Conservation (phyloP, 2,797 vertebrate species). For the Enteromius treurensis region DNA sequence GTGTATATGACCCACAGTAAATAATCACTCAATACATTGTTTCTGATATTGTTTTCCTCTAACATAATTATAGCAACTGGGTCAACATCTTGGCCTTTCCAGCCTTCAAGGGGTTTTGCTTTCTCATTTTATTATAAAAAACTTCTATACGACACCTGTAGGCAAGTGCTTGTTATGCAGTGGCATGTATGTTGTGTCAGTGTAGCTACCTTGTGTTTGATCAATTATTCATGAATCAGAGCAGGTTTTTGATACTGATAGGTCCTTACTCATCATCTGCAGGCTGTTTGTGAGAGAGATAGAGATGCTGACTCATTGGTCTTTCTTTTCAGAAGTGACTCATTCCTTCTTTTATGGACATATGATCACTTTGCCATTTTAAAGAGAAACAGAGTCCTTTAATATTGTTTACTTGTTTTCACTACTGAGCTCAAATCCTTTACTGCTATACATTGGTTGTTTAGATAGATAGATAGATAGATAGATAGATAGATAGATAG, state of each 20-base stretch:
- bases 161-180: neutral
- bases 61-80: neutral
- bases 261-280: conserved; percentile 46
- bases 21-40: neutral
- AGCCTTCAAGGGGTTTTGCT: neutral
- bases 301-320: conserved; percentile 75
- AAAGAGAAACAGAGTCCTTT: conserved; percentile 72
- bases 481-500: neutral
- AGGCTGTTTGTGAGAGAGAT: conserved; percentile 29
- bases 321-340: conserved; percentile 69
- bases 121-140: conserved; percentile 4
- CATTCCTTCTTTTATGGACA: conserved; percentile 77
- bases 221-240: conserved; percentile 77
- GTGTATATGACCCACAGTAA: neutral
- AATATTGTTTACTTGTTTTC: conserved; percentile 71
- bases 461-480: neutral
- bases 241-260: conserved; percentile 69
- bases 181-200: conserved; percentile 17
- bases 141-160: neutral
- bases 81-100: conserved; percentile 1
- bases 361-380: conserved; percentile 73
- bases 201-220: conserved; percentile 57
- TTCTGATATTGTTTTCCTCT: neutral
- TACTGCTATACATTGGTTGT: neutral
- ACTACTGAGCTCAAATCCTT: neutral